Base-by-base conservation (phyloP, 1,140 invertebrate genomes). In the Drosophila funebris region DNA sequence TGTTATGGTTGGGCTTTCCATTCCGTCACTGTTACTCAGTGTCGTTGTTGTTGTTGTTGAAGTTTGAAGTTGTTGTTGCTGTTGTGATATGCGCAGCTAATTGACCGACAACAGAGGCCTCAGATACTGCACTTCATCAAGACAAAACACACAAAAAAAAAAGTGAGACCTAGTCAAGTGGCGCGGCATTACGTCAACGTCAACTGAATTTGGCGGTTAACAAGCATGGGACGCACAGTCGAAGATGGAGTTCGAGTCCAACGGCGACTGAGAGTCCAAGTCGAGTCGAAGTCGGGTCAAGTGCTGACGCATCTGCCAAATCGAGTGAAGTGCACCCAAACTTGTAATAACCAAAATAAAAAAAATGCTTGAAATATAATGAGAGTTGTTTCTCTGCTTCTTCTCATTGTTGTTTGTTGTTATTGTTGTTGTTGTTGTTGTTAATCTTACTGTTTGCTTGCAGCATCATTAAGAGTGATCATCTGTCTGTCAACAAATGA, bases 251-350 rank as follows among this genome's bases (percentile, higher is more conserved):
- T 66, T 44, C 69, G 48, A 36, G 16, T 33, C 13, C 57, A 36
- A 37, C 16, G 39, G 43, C 7, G 57, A 54, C 31, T 11, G 9
- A 9, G 31, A 39, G 31, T 43, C 62, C 43, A n/a, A 29, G 46
- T 22, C 18, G 36, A n/a, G 36, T 36, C 29, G 48, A 72, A 36
- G 46, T 44, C 82, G 82, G 83, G 83, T 87, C 82, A 85, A 88
- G 83, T 85, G 82, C 82, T 82, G 82, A 88, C 78, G 82, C 82
- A 87, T 88, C 82, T 82, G 82, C 82, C 82, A 85, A 85, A 85
- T 82, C 78, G 74, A 87, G 74, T 87, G 67, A 72, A 85, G 82
- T 88, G 82, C 82, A 85, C 62, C 74, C 74, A 82, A 85, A 85
- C 70, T 87, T 77, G 74, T 77, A 71, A 60, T 64, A 66, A 48